These are phyloP conservation scores for Felis chaus DNA, from an alignment of 2,113 vertebrate species.

Conservation along the genomic window DNA sequence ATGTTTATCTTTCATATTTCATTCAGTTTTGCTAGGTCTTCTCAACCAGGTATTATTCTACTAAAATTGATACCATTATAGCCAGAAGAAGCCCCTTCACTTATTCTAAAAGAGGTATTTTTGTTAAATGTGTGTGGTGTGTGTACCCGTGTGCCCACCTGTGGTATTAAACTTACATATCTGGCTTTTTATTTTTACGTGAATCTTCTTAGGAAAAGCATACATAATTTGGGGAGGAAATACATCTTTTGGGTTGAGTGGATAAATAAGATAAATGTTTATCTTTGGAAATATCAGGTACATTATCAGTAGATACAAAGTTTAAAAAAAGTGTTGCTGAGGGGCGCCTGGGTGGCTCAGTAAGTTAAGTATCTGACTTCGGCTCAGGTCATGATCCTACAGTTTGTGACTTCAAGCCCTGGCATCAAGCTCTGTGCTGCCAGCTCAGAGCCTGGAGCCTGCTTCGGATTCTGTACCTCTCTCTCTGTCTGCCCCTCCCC, in stretches of 20 bases:
- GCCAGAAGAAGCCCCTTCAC: neutral
- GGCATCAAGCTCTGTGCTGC: too few species aligned
- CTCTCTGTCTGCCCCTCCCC: too few species aligned
- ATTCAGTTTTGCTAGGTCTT: neutral
- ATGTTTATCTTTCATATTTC: neutral
- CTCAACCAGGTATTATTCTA: neutral
- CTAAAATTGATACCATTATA: neutral
- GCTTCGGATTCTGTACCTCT: too few species aligned
- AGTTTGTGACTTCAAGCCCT: too few species aligned
- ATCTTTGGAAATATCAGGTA: neutral
- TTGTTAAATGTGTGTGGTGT: neutral
- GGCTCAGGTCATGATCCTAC: too few species aligned
- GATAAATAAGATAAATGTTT: neutral
- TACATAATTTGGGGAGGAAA: neutral
- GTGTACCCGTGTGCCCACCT: neutral
- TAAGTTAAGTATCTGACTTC: too few species aligned
- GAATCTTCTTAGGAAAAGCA: neutral
- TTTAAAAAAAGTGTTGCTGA: neutral
- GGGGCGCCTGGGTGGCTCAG: too few species aligned
- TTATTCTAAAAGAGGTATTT: neutral
- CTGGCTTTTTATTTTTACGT: neutral
- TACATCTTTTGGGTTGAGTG: neutral
- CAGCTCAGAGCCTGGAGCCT: too few species aligned
- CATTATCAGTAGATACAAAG: neutral
- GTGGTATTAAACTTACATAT: neutral